A percentile compares a stretch with the other conserved stretches of the same genome.
phyloP scores from a whole-genome alignment of 2,888 invertebrate genomes.

The Nemapogon koenigi region DNA sequence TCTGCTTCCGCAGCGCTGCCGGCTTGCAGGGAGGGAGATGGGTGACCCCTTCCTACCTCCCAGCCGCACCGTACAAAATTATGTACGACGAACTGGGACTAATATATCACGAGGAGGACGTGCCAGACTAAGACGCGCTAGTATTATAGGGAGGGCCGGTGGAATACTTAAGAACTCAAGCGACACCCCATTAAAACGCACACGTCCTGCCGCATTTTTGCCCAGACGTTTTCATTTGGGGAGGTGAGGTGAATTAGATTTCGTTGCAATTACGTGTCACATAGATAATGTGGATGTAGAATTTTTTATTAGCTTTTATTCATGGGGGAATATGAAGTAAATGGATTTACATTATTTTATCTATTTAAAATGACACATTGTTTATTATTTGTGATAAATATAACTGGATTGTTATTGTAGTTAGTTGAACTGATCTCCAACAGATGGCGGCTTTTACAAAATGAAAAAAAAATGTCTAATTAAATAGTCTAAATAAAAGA shows the following conservation, averaged over 20 bases:
- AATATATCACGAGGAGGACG: slow-evolving; percentile 65
- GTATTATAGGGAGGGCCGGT: slow-evolving; percentile 53
- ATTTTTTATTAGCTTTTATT: too few species aligned
- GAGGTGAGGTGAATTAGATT: slow-evolving; percentile 30
- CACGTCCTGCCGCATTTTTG: slow-evolving; percentile 51
- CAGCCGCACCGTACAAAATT: slow-evolving; percentile 41
- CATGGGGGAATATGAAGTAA: too few species aligned
- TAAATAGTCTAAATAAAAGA: too few species aligned
- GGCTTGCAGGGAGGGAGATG: slow-evolving; percentile 25
- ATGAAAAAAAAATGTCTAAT: too few species aligned
- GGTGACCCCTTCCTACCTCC: slow-evolving; percentile 35
- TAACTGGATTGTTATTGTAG: too few species aligned
- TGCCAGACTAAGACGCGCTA: slow-evolving; percentile 63
- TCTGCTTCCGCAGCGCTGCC: slow-evolving; percentile 14
- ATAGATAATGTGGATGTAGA: too few species aligned
- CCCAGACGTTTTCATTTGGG: slow-evolving; percentile 56
- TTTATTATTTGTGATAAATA: too few species aligned
- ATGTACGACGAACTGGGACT: slow-evolving; percentile 66
- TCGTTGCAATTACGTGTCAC: slow-evolving; percentile 11
- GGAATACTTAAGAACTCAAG: slow-evolving; percentile 64
- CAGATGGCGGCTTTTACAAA: too few species aligned
- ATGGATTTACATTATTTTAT: too few species aligned
- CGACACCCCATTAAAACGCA: slow-evolving; percentile 65
- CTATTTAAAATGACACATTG: too few species aligned
- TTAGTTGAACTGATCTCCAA: too few species aligned